Conservation (phyloP, 2,888 invertebrate genomes). For the Ornithoptera priamus region DNA sequence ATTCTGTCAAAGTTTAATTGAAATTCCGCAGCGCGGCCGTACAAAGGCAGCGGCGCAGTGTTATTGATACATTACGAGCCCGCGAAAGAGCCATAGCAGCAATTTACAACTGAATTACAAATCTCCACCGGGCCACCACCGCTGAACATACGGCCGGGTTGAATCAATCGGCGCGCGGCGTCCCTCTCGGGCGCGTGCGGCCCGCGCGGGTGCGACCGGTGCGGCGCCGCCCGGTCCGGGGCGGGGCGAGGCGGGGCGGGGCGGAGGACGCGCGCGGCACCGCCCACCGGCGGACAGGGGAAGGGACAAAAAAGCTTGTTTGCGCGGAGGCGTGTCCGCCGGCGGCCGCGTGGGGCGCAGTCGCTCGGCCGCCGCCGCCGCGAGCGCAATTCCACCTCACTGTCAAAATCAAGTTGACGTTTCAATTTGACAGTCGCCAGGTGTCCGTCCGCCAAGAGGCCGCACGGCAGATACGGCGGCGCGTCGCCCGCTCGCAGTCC, state of each 20-base stretch:
- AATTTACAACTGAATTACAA: slow-evolving; percentile 79
- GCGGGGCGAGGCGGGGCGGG: not conserved
- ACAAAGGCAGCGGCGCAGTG: slow-evolving; percentile 47
- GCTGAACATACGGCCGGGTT: slow-evolving; percentile 75
- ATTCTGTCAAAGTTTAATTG: slow-evolving; percentile 78
- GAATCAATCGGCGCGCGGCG: slow-evolving; percentile 64
- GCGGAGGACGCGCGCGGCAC: slow-evolving; percentile 45
- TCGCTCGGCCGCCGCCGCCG: slow-evolving; percentile 65
- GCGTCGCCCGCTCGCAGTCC: too few relatives aligned
- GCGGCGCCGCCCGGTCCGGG: slow-evolving; percentile 40
- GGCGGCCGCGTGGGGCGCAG: slow-evolving; percentile 51
- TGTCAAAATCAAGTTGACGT: slow-evolving; percentile 50
- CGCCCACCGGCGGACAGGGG: slow-evolving; percentile 65
- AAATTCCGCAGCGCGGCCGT: slow-evolving; percentile 62
- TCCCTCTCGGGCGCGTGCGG: slow-evolving; percentile 41
- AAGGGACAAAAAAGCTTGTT: slow-evolving; percentile 68
- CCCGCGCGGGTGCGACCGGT: not conserved
- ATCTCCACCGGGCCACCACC: slow-evolving; percentile 59
- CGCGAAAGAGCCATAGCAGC: slow-evolving; percentile 71
- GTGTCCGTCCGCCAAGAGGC: slow-evolving; percentile 41
- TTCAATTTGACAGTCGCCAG: slow-evolving; percentile 62
- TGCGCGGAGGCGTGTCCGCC: slow-evolving; percentile 67
- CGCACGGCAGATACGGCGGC: not conserved
- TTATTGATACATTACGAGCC: slow-evolving; percentile 77
- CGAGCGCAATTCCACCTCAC: slow-evolving; percentile 50